phyloP scores from a whole-genome alignment of 2,797 vertebrate genomes.

The Pterois miles region DNA sequence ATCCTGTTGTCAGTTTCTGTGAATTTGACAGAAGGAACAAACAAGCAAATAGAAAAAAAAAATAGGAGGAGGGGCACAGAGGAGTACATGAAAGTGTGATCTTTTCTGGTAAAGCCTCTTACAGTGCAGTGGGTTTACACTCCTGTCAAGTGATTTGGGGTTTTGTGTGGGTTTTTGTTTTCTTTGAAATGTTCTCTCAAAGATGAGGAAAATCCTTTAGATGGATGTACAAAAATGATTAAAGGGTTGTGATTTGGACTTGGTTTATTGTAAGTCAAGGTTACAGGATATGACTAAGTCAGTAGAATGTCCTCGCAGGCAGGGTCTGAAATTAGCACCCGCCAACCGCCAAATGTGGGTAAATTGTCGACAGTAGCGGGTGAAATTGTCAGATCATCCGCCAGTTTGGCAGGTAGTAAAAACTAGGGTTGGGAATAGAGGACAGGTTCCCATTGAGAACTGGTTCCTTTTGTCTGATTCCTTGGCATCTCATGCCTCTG shows the following conservation, averaged over 20 bases:
- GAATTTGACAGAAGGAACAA: conserved; percentile 54
- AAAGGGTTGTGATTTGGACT: conserved; percentile 33
- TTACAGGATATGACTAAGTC: not conserved
- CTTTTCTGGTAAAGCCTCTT: conserved; percentile 74
- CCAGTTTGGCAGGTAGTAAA: no score
- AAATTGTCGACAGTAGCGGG: no score
- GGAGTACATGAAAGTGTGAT: conserved; percentile 55
- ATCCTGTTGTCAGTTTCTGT: conserved; percentile 48
- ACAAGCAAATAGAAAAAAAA: conserved; percentile 29
- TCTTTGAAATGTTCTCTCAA: conserved; percentile 45
- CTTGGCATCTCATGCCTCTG: no score
- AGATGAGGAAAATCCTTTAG: conserved; percentile 29
- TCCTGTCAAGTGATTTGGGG: conserved; percentile 64
- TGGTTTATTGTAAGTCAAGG: not conserved
- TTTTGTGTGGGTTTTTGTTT: conserved; percentile 42
- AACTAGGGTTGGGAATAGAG: no score
- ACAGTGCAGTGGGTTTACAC: conserved; percentile 56
- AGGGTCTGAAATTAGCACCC: no score
- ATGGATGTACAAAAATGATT: conserved; percentile 3
- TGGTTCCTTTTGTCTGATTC: no score
- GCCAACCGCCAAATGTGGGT: no score
- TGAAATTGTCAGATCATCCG: no score
- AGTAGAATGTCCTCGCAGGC: conserved; percentile 11
- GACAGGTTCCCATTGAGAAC: no score
- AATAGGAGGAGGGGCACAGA: not conserved